Evolutionary conservation across 1,140 invertebrate species (phyloP).

Genomic region (Brachionus rubens): DNA sequence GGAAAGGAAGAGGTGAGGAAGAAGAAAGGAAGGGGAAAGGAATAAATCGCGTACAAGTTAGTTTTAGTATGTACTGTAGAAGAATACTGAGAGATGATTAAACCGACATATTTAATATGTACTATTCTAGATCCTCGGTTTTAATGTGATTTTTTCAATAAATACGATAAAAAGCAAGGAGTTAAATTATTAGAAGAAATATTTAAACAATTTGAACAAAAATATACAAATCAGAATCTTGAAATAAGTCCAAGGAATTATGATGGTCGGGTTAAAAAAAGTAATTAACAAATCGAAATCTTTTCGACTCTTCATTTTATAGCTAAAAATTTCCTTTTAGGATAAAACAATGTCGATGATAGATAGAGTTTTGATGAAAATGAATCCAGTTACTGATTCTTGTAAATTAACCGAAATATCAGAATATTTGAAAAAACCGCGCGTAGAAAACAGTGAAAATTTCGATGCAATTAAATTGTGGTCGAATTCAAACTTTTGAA

Average conservation of each 20-base stretch:
- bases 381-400: too few species aligned
- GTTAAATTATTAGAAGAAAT: too few species aligned
- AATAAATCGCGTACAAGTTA: too few species aligned
- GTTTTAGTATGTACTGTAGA: not conserved
- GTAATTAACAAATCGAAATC: too few species aligned
- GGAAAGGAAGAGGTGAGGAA: too few species aligned
- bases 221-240: too few species aligned
- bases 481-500: not conserved
- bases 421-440: constrained; percentile 6
- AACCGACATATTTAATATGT: not conserved
- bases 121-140: not conserved
- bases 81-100: not conserved
- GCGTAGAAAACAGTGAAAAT: not conserved
- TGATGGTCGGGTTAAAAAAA: too few species aligned
- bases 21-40: too few species aligned
- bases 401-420: not conserved
- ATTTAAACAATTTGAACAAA: not conserved
- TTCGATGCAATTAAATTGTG: constrained; percentile 1
- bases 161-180: not conserved
- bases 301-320: too few species aligned
- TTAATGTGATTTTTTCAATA: not conserved
- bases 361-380: not conserved
- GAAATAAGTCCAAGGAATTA: too few species aligned
- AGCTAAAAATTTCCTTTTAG: too few species aligned
- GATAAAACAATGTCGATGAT: too few species aligned